Percentiles rank a stretch among this genome's conserved stretches.
Conservation (phyloP, 2,888 invertebrate genomes). For the Gymnosoma rotundatum region DNA sequence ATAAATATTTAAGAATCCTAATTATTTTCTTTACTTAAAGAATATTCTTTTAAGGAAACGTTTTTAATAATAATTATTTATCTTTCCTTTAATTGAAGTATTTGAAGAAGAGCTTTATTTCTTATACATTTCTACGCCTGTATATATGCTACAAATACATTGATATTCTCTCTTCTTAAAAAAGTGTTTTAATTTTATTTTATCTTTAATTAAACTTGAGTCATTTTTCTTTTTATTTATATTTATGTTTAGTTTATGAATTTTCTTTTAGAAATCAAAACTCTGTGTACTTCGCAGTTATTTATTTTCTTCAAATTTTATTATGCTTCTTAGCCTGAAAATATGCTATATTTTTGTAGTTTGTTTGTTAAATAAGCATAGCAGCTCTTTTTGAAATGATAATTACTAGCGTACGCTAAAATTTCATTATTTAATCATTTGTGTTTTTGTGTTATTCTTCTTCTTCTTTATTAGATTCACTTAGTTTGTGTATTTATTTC, state of each 20-base stretch:
- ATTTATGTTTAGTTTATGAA: background rate
- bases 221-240: background rate
- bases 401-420: conserved; percentile 24
- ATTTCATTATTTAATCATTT: conserved; percentile 45
- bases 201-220: background rate
- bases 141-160: too few species aligned
- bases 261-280: background rate
- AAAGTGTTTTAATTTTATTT: too few species aligned
- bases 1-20: too few species aligned
- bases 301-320: background rate
- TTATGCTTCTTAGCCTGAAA: conserved; percentile 20
- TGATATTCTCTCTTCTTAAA: too few species aligned
- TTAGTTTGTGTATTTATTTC: conserved; percentile 43
- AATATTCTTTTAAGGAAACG: too few species aligned
- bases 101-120: too few species aligned
- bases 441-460: background rate
- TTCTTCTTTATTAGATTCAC: conserved; percentile 22
- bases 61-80: too few species aligned
- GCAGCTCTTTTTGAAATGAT: background rate
- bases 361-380: background rate
- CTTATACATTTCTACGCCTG: too few species aligned
- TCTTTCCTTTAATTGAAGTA: too few species aligned
- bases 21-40: too few species aligned
- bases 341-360: conserved; percentile 27
- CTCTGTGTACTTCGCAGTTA: background rate